These are phyloP conservation scores for Liodrosophila aerea DNA, from an alignment of 2,888 invertebrate species.

Conservation along the genomic window DNA sequence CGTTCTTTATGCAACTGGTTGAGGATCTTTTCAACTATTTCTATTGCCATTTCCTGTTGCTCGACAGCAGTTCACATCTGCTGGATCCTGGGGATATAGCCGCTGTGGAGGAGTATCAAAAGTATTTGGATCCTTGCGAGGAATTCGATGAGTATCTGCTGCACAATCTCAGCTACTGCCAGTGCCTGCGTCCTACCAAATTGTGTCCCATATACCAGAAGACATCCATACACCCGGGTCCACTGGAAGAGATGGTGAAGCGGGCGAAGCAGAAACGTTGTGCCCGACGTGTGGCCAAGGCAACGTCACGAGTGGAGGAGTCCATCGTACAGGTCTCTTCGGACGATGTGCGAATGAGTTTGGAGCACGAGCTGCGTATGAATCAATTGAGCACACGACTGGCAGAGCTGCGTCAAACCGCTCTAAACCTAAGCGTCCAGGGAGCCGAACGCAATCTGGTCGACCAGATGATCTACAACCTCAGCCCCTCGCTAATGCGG, in stretches of 20 bases:
- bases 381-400: constrained; percentile 23
- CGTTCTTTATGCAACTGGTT: constrained; percentile 64
- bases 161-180: constrained; percentile 68
- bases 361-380: constrained; percentile 34
- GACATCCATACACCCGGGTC: too few relatives aligned
- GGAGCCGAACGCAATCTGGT: constrained; percentile 15
- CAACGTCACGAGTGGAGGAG: background rate
- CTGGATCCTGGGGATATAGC: constrained; percentile 66
- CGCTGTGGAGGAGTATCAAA: constrained; percentile 60
- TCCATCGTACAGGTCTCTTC: too few relatives aligned
- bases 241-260: background rate
- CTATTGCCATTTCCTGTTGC: constrained; percentile 47
- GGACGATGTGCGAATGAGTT: background rate
- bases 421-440: background rate
- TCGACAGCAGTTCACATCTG: constrained; percentile 52
- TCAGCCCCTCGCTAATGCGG: constrained; percentile 38
- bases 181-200: constrained; percentile 51
- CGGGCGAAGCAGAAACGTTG: constrained; percentile 43
- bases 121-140: constrained; percentile 50
- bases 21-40: constrained; percentile 76
- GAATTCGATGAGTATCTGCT: constrained; percentile 75
- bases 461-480: constrained; percentile 33
- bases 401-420: constrained; percentile 1
- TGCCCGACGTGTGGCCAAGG: constrained; percentile 26
- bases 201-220: constrained; percentile 26